These are phyloP conservation scores for Cephus pulcher DNA, from an alignment of 2,888 invertebrate species.

Conservation along the genomic window DNA sequence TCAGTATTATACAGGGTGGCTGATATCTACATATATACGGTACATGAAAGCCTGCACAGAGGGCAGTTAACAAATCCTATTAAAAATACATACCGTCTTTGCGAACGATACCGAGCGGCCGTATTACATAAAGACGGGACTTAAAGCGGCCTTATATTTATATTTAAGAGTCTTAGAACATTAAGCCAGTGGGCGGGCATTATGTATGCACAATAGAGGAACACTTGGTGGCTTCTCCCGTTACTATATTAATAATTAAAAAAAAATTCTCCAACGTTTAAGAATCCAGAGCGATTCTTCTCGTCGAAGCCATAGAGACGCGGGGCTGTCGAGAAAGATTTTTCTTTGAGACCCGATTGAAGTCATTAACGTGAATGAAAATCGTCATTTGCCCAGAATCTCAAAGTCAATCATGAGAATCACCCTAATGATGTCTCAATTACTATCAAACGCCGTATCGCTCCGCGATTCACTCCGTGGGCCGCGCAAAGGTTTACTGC, in stretches of 20 bases:
- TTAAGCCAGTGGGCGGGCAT: conserved; percentile 34
- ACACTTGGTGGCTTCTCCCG: conserved; percentile 19
- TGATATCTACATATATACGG: not conserved
- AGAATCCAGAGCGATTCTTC: not conserved
- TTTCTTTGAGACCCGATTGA: too few species aligned
- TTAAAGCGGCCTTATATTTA: conserved; percentile 36
- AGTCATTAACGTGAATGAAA: too few species aligned
- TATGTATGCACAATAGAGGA: conserved; percentile 40
- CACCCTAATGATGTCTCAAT: too few species aligned
- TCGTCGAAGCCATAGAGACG: not conserved
- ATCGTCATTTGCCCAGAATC: too few species aligned
- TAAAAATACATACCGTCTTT: conserved; percentile 43
- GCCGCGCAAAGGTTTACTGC: too few species aligned
- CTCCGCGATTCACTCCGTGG: too few species aligned
- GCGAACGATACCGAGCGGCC: conserved; percentile 23
- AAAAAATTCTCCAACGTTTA: not conserved
- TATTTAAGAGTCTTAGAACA: conserved; percentile 51
- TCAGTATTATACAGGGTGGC: too few species aligned
- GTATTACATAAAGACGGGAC: conserved; percentile 25
- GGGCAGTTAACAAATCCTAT: conserved; percentile 48
- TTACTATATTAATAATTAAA: conserved; percentile 18
- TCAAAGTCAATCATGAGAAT: too few species aligned
- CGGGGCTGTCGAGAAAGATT: too few species aligned
- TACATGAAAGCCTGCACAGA: conserved; percentile 1
- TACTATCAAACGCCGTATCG: too few species aligned